phyloP scores from a whole-genome alignment of 2,113 vertebrate species.

The Solenodon paradoxus region DNA sequence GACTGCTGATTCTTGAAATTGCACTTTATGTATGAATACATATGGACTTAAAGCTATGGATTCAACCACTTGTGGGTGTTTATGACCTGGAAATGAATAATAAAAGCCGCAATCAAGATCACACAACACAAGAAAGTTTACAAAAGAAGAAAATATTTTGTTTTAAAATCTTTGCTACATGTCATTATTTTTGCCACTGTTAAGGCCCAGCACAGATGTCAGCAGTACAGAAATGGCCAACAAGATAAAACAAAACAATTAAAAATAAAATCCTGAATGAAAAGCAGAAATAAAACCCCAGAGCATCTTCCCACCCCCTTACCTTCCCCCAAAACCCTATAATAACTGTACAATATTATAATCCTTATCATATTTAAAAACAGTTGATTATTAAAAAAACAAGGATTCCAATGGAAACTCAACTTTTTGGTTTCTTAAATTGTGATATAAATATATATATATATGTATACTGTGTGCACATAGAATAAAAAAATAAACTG shows the following conservation, averaged over 20 bases:
- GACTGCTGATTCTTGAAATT: constrained; percentile 47
- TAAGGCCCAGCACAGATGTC: constrained; percentile 70
- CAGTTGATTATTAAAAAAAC: constrained; percentile 74
- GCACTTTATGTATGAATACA: neutral
- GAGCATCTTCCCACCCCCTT: constrained; percentile 56
- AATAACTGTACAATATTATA: constrained; percentile 75
- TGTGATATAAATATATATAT: constrained; percentile 79
- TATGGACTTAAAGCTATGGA: neutral
- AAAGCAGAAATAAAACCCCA: constrained; percentile 68
- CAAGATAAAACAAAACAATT: constrained; percentile 53
- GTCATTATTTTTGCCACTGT: constrained; percentile 72
- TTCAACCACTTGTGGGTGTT: neutral
- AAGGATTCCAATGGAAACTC: constrained; percentile 75
- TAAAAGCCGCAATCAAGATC: constrained; percentile 64
- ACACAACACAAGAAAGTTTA: constrained; percentile 63
- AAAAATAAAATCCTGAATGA: constrained; percentile 78
- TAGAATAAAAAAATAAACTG: constrained; percentile 77
- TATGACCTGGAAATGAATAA: constrained; percentile 10
- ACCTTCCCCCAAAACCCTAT: constrained; percentile 49
- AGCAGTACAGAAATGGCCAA: constrained; percentile 68
- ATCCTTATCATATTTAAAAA: constrained; percentile 76
- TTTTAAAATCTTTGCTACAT: too few relatives aligned
- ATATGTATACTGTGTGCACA: constrained; percentile 75
- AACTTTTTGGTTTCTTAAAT: constrained; percentile 75
- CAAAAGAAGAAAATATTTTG: too few relatives aligned